A percentile compares a stretch with the other conserved stretches of the same genome.
phyloP scores from a whole-genome alignment of 2,888 invertebrate species.

The Melipona bicolor region DNA sequence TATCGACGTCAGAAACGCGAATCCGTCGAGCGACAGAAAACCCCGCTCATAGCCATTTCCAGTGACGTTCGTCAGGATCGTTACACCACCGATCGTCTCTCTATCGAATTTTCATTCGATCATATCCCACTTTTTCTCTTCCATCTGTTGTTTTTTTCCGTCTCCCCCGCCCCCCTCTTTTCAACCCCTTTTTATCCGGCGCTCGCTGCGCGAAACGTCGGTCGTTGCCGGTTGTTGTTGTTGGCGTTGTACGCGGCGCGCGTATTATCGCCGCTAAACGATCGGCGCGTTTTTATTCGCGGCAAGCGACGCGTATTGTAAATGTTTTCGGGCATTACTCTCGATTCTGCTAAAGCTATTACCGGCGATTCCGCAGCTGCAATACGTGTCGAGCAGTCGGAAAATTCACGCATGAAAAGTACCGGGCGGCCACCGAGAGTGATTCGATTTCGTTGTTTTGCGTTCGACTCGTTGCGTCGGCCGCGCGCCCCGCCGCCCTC shows the following conservation, averaged over 20 bases:
- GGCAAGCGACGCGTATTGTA: conserved; percentile 72
- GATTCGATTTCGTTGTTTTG: conserved; percentile 82
- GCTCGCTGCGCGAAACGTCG: background rate
- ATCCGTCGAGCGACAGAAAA: too few species aligned
- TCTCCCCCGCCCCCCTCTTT: background rate
- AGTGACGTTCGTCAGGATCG: conserved; percentile 9
- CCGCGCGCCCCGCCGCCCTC: conserved; percentile 8
- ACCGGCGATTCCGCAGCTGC: conserved; percentile 72
- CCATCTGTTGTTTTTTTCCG: background rate
- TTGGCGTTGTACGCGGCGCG: conserved; percentile 20
- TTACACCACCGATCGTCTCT: background rate
- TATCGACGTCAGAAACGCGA: too few species aligned
- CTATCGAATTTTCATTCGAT: conserved; percentile 31
- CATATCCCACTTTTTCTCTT: background rate
- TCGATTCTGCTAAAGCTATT: conserved; percentile 75
- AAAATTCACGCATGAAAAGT: conserved; percentile 83
- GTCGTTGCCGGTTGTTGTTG: background rate
- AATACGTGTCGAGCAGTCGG: conserved; percentile 72
- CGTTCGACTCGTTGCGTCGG: conserved; percentile 70
- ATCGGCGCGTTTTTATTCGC: conserved; percentile 68
- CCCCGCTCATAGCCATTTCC: background rate
- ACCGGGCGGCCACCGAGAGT: conserved; percentile 79
- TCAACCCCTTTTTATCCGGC: background rate
- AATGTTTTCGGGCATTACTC: conserved; percentile 75
- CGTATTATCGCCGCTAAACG: conserved; percentile 55